Evolutionary conservation across 2,797 vertebrate genomes (phyloP), one percentile per base, ranked within the genome.

Genomic region (Lemur catta): DNA sequence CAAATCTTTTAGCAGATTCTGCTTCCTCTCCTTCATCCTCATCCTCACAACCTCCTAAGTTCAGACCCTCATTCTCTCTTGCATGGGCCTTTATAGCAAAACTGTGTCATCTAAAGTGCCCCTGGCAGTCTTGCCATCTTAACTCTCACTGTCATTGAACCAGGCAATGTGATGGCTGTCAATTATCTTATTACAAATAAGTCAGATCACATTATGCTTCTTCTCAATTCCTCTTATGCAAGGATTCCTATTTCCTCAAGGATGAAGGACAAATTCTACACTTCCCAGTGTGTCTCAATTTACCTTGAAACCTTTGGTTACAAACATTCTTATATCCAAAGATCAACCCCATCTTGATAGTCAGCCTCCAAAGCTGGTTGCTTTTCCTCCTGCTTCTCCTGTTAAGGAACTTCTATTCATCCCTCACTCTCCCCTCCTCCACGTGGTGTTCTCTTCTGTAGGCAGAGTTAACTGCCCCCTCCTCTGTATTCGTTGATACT

Each of bases 1-100:
- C 30, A 93, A 59, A 50, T 79, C 48, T 96, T 81, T 57, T 63
- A 82, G 67, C 46, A 76, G 69, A 90, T 52, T 76, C 81, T 89
- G 18, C 75, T 75, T 82, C 28, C n/a, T 57, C 50, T 43, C 79
- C 22, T 90, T 93, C 46, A 75, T 48, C 35, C n/a, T 93, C 46
- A 75, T 48, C 35, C n/a, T 92, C 6, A 24, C 7, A 59, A 30
- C 26, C n/a, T 95, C 20, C 35, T 18, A 61, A 48, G 10, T 41
- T 78, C 67, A 72, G 18, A 41, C 6, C 15, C 14, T 61, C n/a
- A 52, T 65, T 20, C 67, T 76, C 22, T 81, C 18, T 2, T 57
- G 7, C 15, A 46, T 3, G 2, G 20, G 26, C 20, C 59, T 90
- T 80, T 48, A 33, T 7, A 90, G 72, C 74, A 89, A 87, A 87